Evolutionary conservation across 1,140 invertebrate genomes (phyloP), one percentile per base, ranked within the genome.

Genomic region (Neocloeon triangulifer): DNA sequence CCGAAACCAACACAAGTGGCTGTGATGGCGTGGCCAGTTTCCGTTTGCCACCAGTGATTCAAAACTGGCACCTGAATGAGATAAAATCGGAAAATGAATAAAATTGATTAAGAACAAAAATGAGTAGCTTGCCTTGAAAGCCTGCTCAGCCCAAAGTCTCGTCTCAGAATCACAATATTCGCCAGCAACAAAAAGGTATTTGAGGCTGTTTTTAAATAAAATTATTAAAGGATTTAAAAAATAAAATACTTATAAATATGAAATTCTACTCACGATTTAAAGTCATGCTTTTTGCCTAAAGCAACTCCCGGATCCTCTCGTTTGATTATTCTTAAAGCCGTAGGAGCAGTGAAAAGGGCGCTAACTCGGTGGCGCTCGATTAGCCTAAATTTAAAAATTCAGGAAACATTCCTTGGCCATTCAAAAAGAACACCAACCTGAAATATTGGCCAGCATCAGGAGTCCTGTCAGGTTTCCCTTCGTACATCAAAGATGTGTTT

Each of bases 11-110:
- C 42, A 50, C 78, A 86, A 1, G 71, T 68, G 0, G 79, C 72
- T 0, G 84, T 86, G 9, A 92, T 79, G 0, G 84, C 67, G 37
- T 84, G 84, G 0, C 85, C 86, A 0, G 81, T 84, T 56, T 94
- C 86, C 4, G 82, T 89, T 55, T 94, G 88, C 86, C 88, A 95
- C 85, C 85, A 95, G 48, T 94, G 76, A 50, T 95, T 91, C 13
- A 91, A 46, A 6, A 89, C 67, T 0, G 85, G 82, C 2, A 80
- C 78, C 37, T 55, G 21, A 19, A 35, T 22, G 30, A n/a, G n/a
- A n/a, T n/a, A n/a, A n/a, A n/a, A n/a, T n/a, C n/a, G n/a, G n/a
- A n/a, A n/a, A n/a, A n/a, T n/a, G n/a, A n/a, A n/a, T n/a, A n/a
- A n/a, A n/a, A n/a, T n/a, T n/a, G n/a, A n/a, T n/a, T n/a, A n/a